Evolutionary conservation across 2,888 invertebrate genomes (phyloP), one percentile per base, ranked within the genome.

Genomic region (Hirtodrosophila histrioides): DNA sequence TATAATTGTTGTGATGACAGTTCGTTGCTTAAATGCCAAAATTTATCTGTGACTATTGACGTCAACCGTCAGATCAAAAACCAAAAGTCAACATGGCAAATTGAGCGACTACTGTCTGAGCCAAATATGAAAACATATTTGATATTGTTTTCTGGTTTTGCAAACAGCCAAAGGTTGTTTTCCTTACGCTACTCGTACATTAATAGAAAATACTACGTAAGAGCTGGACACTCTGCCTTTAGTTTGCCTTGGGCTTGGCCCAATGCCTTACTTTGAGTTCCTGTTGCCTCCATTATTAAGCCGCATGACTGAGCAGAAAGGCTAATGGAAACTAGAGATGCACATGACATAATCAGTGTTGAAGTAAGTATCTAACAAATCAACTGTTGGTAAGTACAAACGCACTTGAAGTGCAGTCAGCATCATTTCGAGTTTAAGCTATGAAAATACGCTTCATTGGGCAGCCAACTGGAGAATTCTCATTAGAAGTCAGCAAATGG

Each of bases 81-180:
- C 33, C 43, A 36, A 70, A 64, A 70, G 76, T 66, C 76, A 79
- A 70, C 63, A 66, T 44, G 51, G 49, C 46, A 66, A 62, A 70
- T 50, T 48, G 11, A 45, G 6, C 39, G 23, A 49, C 24, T 17
- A 49, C 24, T 17, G 56, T 12, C 43, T 33, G 50, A 31, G 48
- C n/a, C 27, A 41, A 64, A 65, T 71, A 24, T 58, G 49, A 57
- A 51, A 79, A 58, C 74, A 69, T 69, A 81, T 78, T 81, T 69
- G 44, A 45, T 41, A 41, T 24, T 66, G 48, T 53, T 36, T 60
- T 48, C 10, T 10, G 46, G 17, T 35, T 40, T 41, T n/a, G 55
- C 33, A 63, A 75, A 66, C 46, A 75, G 58, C 48, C 60, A 48
- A 56, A 39, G 56, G 54, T 12, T 49, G 43, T 58, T 31, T 62